These are phyloP conservation scores for Prenolepis imparis DNA, from an alignment of 2,888 invertebrate genomes.

Conservation along the genomic window DNA sequence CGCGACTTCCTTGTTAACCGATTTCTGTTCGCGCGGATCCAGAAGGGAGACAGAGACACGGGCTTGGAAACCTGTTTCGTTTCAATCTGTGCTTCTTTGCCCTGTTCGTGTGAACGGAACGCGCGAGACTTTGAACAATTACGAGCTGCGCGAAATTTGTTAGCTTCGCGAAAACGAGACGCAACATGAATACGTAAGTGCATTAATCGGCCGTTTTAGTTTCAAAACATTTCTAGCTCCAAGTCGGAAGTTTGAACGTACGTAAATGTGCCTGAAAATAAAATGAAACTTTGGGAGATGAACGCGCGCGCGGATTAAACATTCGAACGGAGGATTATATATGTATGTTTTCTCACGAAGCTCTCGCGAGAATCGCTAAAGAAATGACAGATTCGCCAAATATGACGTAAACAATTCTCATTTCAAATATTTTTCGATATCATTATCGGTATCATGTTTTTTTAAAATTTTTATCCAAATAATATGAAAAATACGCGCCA, in stretches of 20 bases:
- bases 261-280: neutral
- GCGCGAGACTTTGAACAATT: neutral
- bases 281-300: neutral
- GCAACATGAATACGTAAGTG: neutral
- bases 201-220: neutral
- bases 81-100: slow-evolving; percentile 14
- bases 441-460: neutral
- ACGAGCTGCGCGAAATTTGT: neutral
- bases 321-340: neutral
- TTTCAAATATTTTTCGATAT: neutral
- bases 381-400: neutral
- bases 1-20: slow-evolving; percentile 27
- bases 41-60: neutral
- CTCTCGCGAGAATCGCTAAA: neutral
- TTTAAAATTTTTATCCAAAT: neutral
- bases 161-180: neutral
- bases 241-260: neutral
- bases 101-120: neutral
- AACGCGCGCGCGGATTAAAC: neutral
- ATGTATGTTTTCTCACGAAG: neutral
- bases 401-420: neutral
- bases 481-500: neutral
- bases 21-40: slow-evolving; percentile 17
- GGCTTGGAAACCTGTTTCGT: slow-evolving; percentile 8
- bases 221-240: neutral